Evolutionary conservation across 2,888 invertebrate species (phyloP).

Genomic region (Prosapia bicincta): DNA sequence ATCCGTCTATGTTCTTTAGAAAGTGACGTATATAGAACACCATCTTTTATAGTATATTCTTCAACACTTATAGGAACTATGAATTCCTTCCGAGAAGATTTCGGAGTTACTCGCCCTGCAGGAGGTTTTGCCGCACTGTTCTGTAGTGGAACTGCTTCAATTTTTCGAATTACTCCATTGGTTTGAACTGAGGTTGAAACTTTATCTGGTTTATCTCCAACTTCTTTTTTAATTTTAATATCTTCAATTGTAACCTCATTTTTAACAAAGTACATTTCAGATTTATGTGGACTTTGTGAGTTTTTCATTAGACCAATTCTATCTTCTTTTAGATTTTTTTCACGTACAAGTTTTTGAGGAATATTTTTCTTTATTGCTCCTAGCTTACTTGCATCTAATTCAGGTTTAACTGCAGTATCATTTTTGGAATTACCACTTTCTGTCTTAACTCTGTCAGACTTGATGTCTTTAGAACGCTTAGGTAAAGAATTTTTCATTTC

Average conservation of each 20-base stretch:
- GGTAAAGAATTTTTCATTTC: conserved; percentile 75
- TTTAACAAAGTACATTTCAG: conserved; percentile 46
- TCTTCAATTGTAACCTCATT: conserved; percentile 49
- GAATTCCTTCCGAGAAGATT: conserved; percentile 29
- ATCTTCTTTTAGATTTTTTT: conserved; percentile 21
- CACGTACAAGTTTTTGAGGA: conserved; percentile 29
- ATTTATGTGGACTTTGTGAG: conserved; percentile 43
- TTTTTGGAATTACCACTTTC: neutral
- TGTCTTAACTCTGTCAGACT: neutral
- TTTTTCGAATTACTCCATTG: conserved; percentile 50
- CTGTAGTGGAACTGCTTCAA: conserved; percentile 37
- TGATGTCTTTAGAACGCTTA: conserved; percentile 46
- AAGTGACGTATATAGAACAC: conserved; percentile 33
- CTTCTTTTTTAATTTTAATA: conserved; percentile 46
- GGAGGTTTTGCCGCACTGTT: conserved; percentile 17
- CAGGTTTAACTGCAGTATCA: neutral
- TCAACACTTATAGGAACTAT: conserved; percentile 41
- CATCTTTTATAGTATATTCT: conserved; percentile 41
- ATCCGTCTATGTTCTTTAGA: conserved; percentile 37
- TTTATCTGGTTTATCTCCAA: conserved; percentile 43
- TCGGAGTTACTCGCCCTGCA: conserved; percentile 21
- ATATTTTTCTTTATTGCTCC: conserved; percentile 38
- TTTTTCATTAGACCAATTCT: conserved; percentile 31
- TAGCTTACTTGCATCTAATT: conserved; percentile 37
- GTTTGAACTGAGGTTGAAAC: conserved; percentile 59